Conservation (phyloP, 1,140 invertebrate genomes). For the Drosophila eugracilis region DNA sequence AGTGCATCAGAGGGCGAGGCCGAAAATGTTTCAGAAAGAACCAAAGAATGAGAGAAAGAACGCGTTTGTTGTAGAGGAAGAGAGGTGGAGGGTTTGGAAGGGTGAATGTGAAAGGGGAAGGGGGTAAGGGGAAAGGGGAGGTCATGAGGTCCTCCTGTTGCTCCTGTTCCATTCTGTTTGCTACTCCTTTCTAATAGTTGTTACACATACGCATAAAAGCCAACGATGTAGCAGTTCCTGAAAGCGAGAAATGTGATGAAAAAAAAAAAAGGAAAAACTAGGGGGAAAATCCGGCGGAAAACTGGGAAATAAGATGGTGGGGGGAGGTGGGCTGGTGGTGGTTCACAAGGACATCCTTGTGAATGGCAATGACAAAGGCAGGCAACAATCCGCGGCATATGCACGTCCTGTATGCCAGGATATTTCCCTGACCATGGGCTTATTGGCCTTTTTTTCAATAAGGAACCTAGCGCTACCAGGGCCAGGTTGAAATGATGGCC, state of each 20-base stretch:
- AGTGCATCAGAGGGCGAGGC: constrained; percentile 22
- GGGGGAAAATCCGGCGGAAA: not conserved
- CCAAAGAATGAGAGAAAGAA: constrained; percentile 19
- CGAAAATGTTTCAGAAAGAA: constrained; percentile 62
- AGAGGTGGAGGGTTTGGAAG: not conserved
- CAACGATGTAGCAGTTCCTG: constrained; percentile 42
- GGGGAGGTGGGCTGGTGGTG: no score
- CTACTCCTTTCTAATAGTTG: constrained; percentile 74
- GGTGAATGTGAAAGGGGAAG: no score
- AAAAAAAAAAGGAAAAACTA: not conserved
- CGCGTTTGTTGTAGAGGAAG: not conserved
- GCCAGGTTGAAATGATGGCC: constrained; percentile 18
- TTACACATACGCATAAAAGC: constrained; percentile 58
- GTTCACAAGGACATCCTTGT: constrained; percentile 27
- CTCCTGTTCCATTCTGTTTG: constrained; percentile 35
- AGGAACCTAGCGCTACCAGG: not conserved
- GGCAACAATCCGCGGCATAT: constrained; percentile 41
- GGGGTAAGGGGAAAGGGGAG: not conserved
- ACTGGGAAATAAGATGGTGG: not conserved
- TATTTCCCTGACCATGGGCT: constrained; percentile 22
- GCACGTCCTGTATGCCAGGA: constrained; percentile 5
- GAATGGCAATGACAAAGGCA: constrained; percentile 42
- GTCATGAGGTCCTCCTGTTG: constrained; percentile 29
- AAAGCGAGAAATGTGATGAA: constrained; percentile 7
- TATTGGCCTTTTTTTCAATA: constrained; percentile 23